Percentiles rank a stretch among this genome's conserved stretches.
These are phyloP conservation scores for Hipposideros armiger DNA, from an alignment of 2,113 vertebrate genomes.

Conservation along the genomic window DNA sequence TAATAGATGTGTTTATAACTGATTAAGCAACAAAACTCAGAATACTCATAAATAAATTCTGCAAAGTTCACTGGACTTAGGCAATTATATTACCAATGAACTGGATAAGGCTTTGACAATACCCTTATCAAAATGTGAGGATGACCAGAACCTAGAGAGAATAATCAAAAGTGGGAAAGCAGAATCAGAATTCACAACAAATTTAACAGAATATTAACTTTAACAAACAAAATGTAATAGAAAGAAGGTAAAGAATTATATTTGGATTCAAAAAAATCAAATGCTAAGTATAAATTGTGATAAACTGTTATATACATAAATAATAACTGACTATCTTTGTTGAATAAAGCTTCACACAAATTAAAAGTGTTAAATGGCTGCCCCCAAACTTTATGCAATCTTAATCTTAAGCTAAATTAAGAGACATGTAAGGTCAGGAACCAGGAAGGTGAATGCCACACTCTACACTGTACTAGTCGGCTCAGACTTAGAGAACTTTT, in stretches of 20 bases:
- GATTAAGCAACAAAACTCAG: conserved; percentile 17
- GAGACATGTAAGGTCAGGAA: neutral
- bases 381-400: neutral
- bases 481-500: neutral
- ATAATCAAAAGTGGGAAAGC: neutral
- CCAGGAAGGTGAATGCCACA: neutral
- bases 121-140: neutral
- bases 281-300: conserved; percentile 13
- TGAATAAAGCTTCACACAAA: neutral
- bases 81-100: neutral
- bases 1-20: neutral
- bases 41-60: conserved; percentile 6
- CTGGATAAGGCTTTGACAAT: neutral
- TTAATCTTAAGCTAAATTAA: neutral
- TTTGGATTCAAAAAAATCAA: neutral
- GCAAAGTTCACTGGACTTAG: neutral
- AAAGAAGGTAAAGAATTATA: neutral
- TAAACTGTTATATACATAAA: neutral
- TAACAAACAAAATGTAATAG: conserved; percentile 41
- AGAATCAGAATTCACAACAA: conserved; percentile 32
- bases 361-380: neutral
- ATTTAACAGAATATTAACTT: conserved; percentile 31
- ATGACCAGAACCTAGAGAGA: neutral
- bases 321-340: neutral
- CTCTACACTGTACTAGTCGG: neutral